phyloP scores from a whole-genome alignment of 2,797 vertebrate species.

The Pristis pectinata region DNA sequence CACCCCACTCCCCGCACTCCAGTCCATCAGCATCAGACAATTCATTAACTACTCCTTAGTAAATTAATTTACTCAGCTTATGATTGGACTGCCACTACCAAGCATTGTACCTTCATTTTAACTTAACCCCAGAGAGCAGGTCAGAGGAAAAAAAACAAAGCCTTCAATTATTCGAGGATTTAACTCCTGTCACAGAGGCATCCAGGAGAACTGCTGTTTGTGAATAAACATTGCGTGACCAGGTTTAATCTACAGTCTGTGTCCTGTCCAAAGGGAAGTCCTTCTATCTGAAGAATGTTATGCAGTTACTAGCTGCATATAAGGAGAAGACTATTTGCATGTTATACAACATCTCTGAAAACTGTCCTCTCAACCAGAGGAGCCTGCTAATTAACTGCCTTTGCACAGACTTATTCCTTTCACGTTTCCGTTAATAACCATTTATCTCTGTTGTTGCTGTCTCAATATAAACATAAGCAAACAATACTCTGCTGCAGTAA shows the following conservation, averaged over 20 bases:
- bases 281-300: not conserved
- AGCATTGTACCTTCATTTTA: not conserved
- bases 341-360: not conserved
- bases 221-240: constrained; percentile 12
- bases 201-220: not conserved
- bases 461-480: not conserved
- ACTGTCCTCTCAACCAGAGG: not conserved
- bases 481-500: not conserved
- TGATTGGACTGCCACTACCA: not conserved
- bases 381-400: constrained; percentile 6
- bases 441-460: not conserved
- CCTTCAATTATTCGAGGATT: not conserved
- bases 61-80: not conserved
- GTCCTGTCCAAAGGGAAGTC: not conserved
- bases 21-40: not conserved
- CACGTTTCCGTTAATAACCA: not conserved
- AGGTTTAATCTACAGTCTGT: not conserved
- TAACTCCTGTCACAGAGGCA: not conserved
- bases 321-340: not conserved
- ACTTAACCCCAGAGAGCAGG: not conserved
- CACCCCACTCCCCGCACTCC: not conserved
- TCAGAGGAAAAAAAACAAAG: not conserved
- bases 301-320: not conserved
- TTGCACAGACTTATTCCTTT: not conserved
- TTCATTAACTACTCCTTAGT: not conserved